Evolutionary conservation across 2,113 vertebrate genomes (phyloP).

Genomic region (Etheostoma cragini): DNA sequence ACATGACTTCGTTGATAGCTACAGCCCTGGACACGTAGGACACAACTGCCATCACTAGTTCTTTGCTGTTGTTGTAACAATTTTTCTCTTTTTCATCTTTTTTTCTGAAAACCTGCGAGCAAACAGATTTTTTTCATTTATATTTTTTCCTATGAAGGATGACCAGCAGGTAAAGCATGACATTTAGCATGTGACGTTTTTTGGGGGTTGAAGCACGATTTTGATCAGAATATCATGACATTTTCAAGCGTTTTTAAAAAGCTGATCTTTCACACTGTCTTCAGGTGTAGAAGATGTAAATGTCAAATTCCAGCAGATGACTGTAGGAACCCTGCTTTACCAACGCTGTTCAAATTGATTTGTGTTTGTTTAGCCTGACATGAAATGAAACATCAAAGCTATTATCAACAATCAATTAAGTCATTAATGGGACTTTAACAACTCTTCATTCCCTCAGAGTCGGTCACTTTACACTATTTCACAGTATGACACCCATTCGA

Average conservation of each 20-base stretch:
- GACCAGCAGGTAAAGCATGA: conserved; percentile 32
- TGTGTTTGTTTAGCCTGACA: conserved; percentile 22
- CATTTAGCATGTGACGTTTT: conserved; percentile 40
- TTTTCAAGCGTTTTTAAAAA: conserved; percentile 38
- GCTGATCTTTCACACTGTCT: not conserved
- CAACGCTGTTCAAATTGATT: not conserved
- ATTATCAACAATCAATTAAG: conserved; percentile 30
- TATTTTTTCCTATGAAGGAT: conserved; percentile 4
- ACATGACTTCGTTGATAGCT: not conserved
- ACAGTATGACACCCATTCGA: conserved; percentile 14
- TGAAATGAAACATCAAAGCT: conserved; percentile 52
- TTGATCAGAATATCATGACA: conserved; percentile 48
- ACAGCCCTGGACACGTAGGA: not conserved
- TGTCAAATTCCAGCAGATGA: conserved; percentile 4
- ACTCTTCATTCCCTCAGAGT: conserved; percentile 8
- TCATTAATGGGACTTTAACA: conserved; percentile 11
- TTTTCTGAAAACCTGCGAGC: conserved; percentile 1
- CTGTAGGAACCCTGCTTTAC: not conserved
- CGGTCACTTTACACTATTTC: conserved; percentile 20
- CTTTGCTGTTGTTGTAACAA: not conserved
- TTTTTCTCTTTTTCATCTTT: not conserved
- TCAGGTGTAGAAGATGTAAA: conserved; percentile 5
- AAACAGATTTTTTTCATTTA: not conserved
- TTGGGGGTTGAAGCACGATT: conserved; percentile 16
- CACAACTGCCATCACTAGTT: not conserved